Evolutionary conservation across 2,113 vertebrate genomes (phyloP), one percentile per base, ranked within the genome.

Genomic region (Eleginops maclovinus): DNA sequence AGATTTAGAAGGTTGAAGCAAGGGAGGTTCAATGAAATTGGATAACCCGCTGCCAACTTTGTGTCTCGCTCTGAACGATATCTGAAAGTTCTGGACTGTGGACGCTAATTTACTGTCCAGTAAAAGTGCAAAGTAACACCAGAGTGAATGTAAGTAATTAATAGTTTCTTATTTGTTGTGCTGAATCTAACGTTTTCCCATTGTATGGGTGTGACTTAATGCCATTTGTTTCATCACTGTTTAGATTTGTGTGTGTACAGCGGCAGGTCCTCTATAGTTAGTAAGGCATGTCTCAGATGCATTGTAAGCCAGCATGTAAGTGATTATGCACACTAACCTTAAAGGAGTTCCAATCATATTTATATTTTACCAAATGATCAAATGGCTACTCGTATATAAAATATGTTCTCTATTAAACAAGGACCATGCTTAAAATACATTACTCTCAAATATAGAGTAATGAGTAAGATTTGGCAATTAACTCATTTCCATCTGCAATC

Each of bases 41-140:
- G 22, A 78, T 72, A 65, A 56, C 31, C 46, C 9, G 24, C 56
- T 66, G 72, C 55, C 72, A 77, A 53, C 47, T 46, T 76, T 77
- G 73, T 68, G 31, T 77, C 28, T 58, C 50, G 0, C 2, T 74
- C 24, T 24, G 43, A 73, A 36, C 53, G 40, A 41, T 46, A 79
- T 13, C 44, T 31, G 31, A 36, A 36, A 36, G 31, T 9, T 49
- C 47, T 65, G 10, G 55, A 62, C 59, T 19, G 14, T 24, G 36
- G 14, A 36, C 28, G 17, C 4, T 13, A 24, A 47, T 60, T n/a
- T 53, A 22, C n/a, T 44, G n/a, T 56, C 28, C 15, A 9, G 11
- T 16, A 10, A 7, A 15, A 59, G 59, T 22, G 31, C 40, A 41
- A 41, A 41, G 53, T 36, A 36, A 36, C 19, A 26, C 46, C 19